phyloP scores from a whole-genome alignment of 2,888 invertebrate genomes.

The Helicoverpa assulta region DNA sequence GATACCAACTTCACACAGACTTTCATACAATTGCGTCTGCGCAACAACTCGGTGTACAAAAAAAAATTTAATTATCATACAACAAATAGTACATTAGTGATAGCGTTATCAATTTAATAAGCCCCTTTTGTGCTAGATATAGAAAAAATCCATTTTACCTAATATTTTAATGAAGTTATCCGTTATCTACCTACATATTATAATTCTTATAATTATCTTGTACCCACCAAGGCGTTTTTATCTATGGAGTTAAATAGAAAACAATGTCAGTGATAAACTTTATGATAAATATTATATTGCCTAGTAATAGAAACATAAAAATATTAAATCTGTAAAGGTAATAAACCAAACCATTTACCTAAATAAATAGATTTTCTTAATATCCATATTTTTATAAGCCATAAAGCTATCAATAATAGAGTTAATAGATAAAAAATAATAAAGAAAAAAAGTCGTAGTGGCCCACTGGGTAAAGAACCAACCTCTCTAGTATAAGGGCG shows the following conservation, averaged over 20 bases:
- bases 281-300: neutral
- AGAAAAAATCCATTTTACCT: slow-evolving; percentile 6
- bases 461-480: no score
- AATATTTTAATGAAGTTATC: slow-evolving; percentile 8
- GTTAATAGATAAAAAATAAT: no score
- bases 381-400: neutral
- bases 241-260: neutral
- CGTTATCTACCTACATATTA: neutral
- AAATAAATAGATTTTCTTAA: no score
- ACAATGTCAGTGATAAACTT: neutral
- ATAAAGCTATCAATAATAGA: neutral
- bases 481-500: no score
- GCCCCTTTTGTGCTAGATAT: slow-evolving; percentile 1
- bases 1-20: no score
- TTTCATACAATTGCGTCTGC: no score
- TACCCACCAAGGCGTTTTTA: neutral
- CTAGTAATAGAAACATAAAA: no score
- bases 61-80: no score
- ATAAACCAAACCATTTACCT: no score
- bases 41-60: no score
- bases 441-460: no score
- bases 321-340: no score
- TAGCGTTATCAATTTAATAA: slow-evolving; percentile 17
- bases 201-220: neutral
- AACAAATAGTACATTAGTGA: neutral